A percentile compares a stretch with the other conserved stretches of the same genome.
These are phyloP conservation scores for Phrynocephalus guinanensis DNA, from an alignment of 2,797 vertebrate species.

Conservation along the genomic window DNA sequence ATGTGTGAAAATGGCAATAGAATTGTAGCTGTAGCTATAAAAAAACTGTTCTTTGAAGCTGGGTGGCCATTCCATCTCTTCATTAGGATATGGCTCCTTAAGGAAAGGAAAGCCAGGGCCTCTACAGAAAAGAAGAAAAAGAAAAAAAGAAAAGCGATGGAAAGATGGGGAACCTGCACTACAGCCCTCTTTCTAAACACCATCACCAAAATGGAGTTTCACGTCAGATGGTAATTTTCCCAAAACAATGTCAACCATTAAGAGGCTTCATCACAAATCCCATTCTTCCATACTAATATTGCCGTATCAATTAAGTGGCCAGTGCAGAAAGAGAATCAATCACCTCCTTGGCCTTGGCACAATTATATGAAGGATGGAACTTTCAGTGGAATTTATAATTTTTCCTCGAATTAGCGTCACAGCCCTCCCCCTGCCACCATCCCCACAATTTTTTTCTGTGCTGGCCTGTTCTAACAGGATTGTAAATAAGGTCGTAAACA, in stretches of 20 bases:
- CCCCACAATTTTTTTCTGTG: no score
- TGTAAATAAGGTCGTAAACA: constrained; percentile 30
- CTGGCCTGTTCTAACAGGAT: constrained; percentile 19
- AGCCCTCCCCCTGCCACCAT: neutral
- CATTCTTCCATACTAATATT: neutral
- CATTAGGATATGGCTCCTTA: neutral
- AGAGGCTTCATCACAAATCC: neutral
- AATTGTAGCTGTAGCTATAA: neutral
- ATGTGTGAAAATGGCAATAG: neutral
- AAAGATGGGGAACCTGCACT: neutral
- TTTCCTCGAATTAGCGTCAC: neutral
- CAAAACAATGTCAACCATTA: neutral
- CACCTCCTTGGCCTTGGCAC: neutral
- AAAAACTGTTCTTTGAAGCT: neutral
- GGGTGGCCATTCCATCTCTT: neutral
- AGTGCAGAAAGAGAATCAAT: neutral
- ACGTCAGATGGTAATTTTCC: neutral
- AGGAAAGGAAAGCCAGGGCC: neutral
- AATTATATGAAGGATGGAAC: neutral
- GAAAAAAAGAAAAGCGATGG: neutral
- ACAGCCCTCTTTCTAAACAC: neutral
- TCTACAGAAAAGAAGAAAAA: neutral
- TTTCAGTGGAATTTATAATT: neutral
- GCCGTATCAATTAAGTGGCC: neutral
- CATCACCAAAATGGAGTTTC: neutral